These are phyloP conservation scores for Hypocryptadius cinnamomeus DNA, from an alignment of 2,113 vertebrate genomes.

Conservation along the genomic window DNA sequence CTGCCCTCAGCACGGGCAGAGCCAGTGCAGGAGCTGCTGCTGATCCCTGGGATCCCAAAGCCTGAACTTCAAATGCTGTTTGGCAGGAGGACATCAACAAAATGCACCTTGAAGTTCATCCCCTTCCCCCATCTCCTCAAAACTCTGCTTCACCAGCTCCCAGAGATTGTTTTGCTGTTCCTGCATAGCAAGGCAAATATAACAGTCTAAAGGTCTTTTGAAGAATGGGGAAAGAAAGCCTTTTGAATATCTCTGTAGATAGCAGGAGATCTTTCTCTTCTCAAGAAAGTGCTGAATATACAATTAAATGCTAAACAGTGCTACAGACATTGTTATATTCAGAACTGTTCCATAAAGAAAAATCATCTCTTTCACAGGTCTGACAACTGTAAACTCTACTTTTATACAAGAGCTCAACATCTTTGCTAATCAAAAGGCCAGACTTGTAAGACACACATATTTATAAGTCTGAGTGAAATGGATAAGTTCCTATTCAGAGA, in stretches of 20 bases:
- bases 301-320: conserved; percentile 8
- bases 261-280: background rate
- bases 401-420: background rate
- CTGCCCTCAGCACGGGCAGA: fast-evolving
- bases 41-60: background rate
- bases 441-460: background rate
- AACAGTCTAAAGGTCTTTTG: background rate
- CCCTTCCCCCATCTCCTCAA: background rate
- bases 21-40: background rate
- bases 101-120: background rate
- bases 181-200: background rate
- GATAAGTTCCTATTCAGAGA: background rate
- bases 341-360: background rate
- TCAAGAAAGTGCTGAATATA: background rate
- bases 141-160: background rate
- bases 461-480: background rate
- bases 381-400: background rate
- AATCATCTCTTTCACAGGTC: background rate
- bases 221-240: background rate
- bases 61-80: background rate
- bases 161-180: background rate
- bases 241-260: background rate
- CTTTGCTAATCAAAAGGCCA: background rate
- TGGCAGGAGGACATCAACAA: background rate
- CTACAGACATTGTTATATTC: background rate